Evolutionary conservation across 2,888 invertebrate species (phyloP).

Genomic region (Limenitis camilla): DNA sequence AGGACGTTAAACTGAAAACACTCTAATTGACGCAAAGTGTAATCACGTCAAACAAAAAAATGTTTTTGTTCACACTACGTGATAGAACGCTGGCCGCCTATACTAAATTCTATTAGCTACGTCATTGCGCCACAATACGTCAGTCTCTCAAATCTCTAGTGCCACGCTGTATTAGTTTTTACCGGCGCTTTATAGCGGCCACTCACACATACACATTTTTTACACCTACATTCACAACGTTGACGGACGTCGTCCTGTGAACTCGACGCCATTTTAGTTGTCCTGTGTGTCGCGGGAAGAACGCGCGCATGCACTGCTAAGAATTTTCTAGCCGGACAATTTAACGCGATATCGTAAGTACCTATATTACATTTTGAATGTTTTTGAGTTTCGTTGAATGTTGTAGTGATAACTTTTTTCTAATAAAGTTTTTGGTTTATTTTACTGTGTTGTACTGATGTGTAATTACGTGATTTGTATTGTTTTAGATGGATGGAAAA

Average conservation of each 20-base stretch:
- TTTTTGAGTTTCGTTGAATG: too few species aligned
- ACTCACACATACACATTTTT: background rate
- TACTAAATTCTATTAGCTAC: background rate
- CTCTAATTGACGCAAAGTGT: too few species aligned
- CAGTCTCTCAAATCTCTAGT: background rate
- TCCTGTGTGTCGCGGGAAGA: background rate
- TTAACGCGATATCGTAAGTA: background rate
- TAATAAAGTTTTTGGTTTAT: background rate
- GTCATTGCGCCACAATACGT: background rate
- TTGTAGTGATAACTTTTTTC: background rate
- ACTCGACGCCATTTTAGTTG: background rate
- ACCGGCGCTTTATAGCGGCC: background rate
- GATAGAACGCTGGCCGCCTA: background rate
- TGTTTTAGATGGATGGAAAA: background rate
- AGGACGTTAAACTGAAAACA: too few species aligned
- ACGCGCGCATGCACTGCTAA: too few species aligned
- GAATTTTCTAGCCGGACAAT: background rate
- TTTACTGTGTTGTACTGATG: too few species aligned
- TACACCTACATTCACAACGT: background rate
- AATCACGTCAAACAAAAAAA: too few species aligned
- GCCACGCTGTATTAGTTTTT: background rate
- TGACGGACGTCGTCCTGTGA: background rate
- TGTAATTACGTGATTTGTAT: background rate
- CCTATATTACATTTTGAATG: background rate
- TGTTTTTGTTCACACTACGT: too few species aligned